Conservation (phyloP, 2,888 invertebrate species). For the Ichneumon xanthorius region DNA sequence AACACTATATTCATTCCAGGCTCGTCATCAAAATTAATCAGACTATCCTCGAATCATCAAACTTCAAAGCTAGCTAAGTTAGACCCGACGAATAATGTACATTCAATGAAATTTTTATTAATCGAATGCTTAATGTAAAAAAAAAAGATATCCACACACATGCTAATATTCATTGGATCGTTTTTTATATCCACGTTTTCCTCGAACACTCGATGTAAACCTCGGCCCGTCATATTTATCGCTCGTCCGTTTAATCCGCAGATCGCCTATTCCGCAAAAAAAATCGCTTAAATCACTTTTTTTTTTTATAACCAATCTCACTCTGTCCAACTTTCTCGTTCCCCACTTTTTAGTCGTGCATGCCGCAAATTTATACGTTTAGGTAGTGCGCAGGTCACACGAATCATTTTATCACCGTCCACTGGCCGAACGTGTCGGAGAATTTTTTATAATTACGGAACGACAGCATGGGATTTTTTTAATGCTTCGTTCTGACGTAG, state of each 20-base stretch:
- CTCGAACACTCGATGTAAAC: neutral
- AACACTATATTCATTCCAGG: slow-evolving; percentile 18
- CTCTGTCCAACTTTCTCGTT: neutral
- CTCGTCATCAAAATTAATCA: neutral
- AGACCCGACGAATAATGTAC: neutral
- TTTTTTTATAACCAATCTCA: slow-evolving; percentile 26
- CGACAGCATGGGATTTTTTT: slow-evolving; percentile 17
- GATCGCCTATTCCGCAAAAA: neutral
- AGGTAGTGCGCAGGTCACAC: slow-evolving; percentile 32
- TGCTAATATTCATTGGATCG: slow-evolving; percentile 23
- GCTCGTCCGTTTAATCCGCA: neutral
- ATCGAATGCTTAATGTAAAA: neutral
- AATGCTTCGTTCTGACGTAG: slow-evolving; percentile 10
- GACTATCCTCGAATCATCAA: slow-evolving; percentile 15
- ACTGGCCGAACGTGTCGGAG: slow-evolving; percentile 46
- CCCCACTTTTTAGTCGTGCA: slow-evolving; percentile 52
- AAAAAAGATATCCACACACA: neutral
- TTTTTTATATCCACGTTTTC: slow-evolving; percentile 30
- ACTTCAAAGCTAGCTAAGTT: neutral
- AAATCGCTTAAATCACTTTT: slow-evolving; percentile 29
- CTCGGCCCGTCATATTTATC: neutral
- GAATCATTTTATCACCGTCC: slow-evolving; percentile 60
- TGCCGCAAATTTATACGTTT: slow-evolving; percentile 31
- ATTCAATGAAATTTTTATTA: slow-evolving; percentile 19
- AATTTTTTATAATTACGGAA: slow-evolving; percentile 16